Conservation (phyloP, 2,113 vertebrate species). For the Notechis scutatus region DNA sequence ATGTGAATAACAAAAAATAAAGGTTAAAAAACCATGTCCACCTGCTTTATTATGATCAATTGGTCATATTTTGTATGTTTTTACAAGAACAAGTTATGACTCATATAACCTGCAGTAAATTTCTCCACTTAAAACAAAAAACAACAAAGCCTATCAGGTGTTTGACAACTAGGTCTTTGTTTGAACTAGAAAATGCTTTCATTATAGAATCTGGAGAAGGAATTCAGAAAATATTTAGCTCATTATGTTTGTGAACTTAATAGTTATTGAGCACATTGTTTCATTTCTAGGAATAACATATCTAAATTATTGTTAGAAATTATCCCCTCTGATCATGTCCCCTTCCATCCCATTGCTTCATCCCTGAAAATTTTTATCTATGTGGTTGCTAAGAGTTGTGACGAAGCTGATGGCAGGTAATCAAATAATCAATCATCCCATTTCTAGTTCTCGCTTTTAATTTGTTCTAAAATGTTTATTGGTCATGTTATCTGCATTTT, state of each 20-base stretch:
- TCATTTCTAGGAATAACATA: conserved; percentile 11
- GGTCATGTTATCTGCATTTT: background rate
- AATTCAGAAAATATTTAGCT: conserved; percentile 48
- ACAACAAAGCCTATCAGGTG: conserved; percentile 53
- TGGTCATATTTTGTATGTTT: conserved; percentile 63
- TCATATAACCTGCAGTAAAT: conserved; percentile 65
- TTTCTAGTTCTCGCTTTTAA: background rate
- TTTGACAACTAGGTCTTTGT: conserved; percentile 50
- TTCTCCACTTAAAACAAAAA: conserved; percentile 27
- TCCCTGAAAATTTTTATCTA: background rate
- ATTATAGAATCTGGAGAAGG: conserved; percentile 47
- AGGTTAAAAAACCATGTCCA: conserved; percentile 21
- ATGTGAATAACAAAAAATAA: conserved; percentile 16
- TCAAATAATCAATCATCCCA: background rate
- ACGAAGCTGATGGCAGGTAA: background rate
- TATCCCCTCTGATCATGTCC: background rate
- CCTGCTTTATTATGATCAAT: conserved; percentile 56
- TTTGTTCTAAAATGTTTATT: background rate
- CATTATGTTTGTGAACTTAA: conserved; percentile 29
- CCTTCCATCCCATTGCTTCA: background rate
- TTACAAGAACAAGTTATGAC: conserved; percentile 72
- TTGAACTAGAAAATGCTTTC: conserved; percentile 59
- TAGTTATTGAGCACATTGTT: conserved; percentile 27
- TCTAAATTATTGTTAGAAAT: background rate
- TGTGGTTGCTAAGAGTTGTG: background rate